Base-by-base conservation (phyloP, 2,888 invertebrate genomes). In the Mythimna loreyi region DNA sequence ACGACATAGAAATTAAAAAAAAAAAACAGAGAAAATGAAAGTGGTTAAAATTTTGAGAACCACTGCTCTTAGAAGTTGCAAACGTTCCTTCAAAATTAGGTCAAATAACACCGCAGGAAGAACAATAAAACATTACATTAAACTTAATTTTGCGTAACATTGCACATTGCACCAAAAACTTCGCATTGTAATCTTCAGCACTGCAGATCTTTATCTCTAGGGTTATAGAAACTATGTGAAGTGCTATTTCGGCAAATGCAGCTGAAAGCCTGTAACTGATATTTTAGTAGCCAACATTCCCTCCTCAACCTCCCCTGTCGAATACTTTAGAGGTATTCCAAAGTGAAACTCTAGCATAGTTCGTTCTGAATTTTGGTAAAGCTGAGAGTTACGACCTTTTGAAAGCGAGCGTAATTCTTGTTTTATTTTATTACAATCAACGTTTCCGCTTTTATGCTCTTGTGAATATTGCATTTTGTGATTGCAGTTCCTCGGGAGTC, bases 321-420 rank as follows among this genome's bases (percentile, higher is more conserved):
- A 66, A 81, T 81, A 71, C 58, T 71, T 80, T 62, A 23, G 2
- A 1, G 45, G 61, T 23, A 80, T 77, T 66, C 59, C 55, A 59
- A 21, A 13, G 36, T 25, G 19, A 28, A 69, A 57, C 40, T 49
- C 30, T 16, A n/a, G 61, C 64, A 65, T 65, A 50, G 23, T 47
- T 56, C 8, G 25, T 21, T 25, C 23, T 11, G 53, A 67, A 64
- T 76, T 47, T 59, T 50, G n/a, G 30, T 21, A 33, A 28, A 5
- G 4, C 4, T 33, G 33, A 23, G 23, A 49, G 25, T 28, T 45
- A 45, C 0, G 28, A 23, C 7, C 43, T 59, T 65, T 43, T 43
- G 28, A 0, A 49, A 13, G 16, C 2, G 33, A 13, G 5, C 9
- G 8, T 5, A 4, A 36, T n/a, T 55, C 23, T 23, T n/a, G 40